phyloP scores from a whole-genome alignment of 2,888 invertebrate species.

The Epirrhoe tristata region DNA sequence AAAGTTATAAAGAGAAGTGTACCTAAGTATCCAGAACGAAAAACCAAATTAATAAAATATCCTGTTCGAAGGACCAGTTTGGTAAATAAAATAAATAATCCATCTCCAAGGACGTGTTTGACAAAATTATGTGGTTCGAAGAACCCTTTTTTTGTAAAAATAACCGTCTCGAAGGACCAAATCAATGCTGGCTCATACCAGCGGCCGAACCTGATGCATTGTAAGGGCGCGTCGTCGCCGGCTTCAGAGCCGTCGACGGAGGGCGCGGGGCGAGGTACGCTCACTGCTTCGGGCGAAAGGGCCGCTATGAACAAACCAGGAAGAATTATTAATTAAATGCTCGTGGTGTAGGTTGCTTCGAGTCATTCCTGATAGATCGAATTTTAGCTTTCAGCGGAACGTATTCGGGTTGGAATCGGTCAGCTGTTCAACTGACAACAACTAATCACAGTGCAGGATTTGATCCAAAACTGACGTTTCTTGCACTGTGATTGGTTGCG shows the following conservation, averaged over 20 bases:
- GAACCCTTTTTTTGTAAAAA: not conserved
- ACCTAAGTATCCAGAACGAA: too few relatives aligned
- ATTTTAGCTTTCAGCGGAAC: too few relatives aligned
- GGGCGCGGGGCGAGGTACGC: conserved; percentile 63
- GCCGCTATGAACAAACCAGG: conserved; percentile 57
- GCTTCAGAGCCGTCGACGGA: conserved; percentile 83
- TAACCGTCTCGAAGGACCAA: conserved; percentile 13
- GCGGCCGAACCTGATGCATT: conserved; percentile 93
- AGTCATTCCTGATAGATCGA: too few relatives aligned
- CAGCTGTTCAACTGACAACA: too few relatives aligned
- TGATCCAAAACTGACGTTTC: too few relatives aligned
- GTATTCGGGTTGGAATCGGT: too few relatives aligned
- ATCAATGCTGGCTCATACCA: conserved; percentile 22
- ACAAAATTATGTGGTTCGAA: conserved; percentile 3
- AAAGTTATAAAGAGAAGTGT: too few relatives aligned
- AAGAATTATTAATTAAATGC: not conserved
- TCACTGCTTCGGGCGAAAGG: conserved; percentile 67
- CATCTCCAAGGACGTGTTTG: not conserved
- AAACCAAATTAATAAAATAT: not conserved
- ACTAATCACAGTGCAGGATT: too few relatives aligned
- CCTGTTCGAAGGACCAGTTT: too few relatives aligned
- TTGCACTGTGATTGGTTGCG: too few relatives aligned
- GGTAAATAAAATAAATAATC: too few relatives aligned
- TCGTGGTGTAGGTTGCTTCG: too few relatives aligned
- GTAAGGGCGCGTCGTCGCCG: conserved; percentile 89